These are phyloP conservation scores for Oceanodroma tethys DNA, from an alignment of 2,113 vertebrate genomes.

Conservation along the genomic window DNA sequence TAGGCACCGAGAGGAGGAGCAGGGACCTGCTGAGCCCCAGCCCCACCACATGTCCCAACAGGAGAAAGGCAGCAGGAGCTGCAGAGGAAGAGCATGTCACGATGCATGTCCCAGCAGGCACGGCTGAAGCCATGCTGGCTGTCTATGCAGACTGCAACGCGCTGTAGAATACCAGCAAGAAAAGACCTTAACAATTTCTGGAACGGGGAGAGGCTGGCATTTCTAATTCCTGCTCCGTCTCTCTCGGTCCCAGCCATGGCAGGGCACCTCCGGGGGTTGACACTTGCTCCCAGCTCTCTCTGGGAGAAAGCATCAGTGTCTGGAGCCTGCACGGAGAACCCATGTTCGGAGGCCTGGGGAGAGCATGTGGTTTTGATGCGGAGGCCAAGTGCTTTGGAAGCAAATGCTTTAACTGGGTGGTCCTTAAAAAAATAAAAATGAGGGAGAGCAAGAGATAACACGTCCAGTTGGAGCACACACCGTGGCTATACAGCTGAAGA, in stretches of 20 bases:
- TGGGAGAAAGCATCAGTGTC: neutral
- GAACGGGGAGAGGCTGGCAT: neutral
- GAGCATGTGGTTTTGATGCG: neutral
- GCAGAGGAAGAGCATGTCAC: neutral
- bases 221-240: neutral
- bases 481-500: neutral
- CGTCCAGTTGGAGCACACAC: neutral
- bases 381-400: neutral
- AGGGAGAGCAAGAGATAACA: neutral
- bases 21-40: neutral
- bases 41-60: accelerated
- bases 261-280: neutral
- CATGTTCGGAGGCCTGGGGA: accelerated
- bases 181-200: neutral
- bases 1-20: neutral
- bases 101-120: accelerated
- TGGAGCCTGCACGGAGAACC: neutral
- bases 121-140: neutral
- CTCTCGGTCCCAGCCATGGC: accelerated
- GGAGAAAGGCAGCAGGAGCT: neutral
- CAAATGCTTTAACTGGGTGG: neutral
- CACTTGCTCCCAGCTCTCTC: neutral
- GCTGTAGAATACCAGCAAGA: neutral
- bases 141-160: accelerated
- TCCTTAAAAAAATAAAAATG: neutral